Conservation (phyloP, 2,888 invertebrate species). For the Ochropleura plecta region DNA sequence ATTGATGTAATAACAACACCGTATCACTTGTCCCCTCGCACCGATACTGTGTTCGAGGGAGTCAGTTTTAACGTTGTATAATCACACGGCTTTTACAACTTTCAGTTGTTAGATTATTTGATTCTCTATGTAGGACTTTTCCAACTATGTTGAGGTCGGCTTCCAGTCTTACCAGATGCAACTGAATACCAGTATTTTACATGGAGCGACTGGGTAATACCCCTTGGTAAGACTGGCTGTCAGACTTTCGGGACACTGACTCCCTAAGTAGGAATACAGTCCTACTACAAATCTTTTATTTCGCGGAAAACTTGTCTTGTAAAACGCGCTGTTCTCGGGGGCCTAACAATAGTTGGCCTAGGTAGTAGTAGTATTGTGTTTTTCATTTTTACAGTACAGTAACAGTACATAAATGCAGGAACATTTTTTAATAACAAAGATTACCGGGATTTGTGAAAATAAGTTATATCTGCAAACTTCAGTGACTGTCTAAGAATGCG, state of each 20-base stretch:
- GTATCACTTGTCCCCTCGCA: conserved; percentile 78
- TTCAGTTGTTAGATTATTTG: conserved; percentile 19
- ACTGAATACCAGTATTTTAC: too few relatives aligned
- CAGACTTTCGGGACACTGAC: too few relatives aligned
- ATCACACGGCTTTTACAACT: conserved; percentile 39
- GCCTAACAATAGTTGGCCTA: background rate
- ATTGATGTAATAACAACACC: conserved; percentile 85
- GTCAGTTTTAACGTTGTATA: conserved; percentile 52
- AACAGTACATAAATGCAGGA: background rate
- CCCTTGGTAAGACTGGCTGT: too few relatives aligned
- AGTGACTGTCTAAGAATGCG: background rate
- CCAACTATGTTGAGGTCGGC: too few relatives aligned
- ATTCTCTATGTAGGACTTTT: background rate
- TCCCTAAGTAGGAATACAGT: background rate
- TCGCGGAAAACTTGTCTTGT: background rate
- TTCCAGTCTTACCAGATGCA: too few relatives aligned
- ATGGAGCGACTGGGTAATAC: too few relatives aligned
- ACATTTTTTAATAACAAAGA: background rate
- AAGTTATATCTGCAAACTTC: background rate
- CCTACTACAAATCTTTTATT: background rate
- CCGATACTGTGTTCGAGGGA: conserved; percentile 71
- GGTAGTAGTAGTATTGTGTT: background rate
- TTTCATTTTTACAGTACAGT: background rate
- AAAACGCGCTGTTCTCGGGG: background rate
- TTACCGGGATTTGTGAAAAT: background rate